Evolutionary conservation across 2,797 vertebrate species (phyloP).

Genomic region (Clarias platycephalus): DNA sequence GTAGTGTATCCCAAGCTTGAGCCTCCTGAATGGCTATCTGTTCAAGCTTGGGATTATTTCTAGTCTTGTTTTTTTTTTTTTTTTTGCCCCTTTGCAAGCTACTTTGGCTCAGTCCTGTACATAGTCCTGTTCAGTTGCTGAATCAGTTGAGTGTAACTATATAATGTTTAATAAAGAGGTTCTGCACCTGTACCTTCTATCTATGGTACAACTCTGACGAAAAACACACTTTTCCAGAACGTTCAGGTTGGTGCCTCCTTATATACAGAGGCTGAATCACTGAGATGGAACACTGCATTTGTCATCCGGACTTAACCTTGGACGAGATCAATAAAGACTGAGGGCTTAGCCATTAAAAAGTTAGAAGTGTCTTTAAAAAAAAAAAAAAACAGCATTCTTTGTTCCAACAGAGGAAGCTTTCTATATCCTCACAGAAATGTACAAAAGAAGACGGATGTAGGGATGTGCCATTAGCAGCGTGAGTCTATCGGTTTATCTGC

Average conservation of each 20-base stretch:
- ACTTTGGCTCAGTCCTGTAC: no score
- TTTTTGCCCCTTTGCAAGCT: no score
- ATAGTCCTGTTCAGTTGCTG: no score
- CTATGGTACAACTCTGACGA: no score
- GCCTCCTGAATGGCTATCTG: no score
- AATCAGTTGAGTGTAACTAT: no score
- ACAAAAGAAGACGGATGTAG: neutral
- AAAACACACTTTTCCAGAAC: neutral
- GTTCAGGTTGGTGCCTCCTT: neutral
- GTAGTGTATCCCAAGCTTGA: no score
- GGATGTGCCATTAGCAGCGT: neutral
- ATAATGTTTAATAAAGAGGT: no score
- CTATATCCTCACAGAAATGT: neutral
- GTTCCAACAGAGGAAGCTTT: constrained; percentile 31
- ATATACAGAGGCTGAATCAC: constrained; percentile 11
- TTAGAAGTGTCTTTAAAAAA: constrained; percentile 38
- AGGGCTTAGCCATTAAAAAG: constrained; percentile 35
- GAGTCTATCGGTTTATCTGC: neutral
- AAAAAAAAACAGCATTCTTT: constrained; percentile 10
- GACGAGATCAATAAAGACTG: constrained; percentile 35
- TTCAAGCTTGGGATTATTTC: no score
- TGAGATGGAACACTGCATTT: constrained; percentile 30
- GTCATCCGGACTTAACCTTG: constrained; percentile 38
- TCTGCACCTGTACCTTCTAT: no score
- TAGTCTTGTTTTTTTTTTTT: no score